Evolutionary conservation across 2,888 invertebrate species (phyloP), one percentile per base, ranked within the genome.

Genomic region (Tenthredo notha): DNA sequence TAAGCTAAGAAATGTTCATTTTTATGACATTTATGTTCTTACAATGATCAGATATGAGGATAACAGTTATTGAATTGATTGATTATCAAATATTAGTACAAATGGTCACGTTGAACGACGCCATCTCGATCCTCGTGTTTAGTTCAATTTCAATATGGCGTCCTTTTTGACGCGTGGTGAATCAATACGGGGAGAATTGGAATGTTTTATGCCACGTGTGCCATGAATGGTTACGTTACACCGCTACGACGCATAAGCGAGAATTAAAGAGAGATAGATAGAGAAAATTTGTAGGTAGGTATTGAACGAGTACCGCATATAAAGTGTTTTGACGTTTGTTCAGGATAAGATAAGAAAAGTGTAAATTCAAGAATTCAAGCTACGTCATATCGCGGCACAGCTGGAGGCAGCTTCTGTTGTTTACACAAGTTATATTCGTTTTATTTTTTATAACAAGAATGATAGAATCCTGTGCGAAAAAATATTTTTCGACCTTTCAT

Each of bases 141-240:
- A 29, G 61, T 80, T 47, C 75, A 83, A 84, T 33, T 80, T 58
- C 75, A 83, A 84, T 43, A 85, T 85, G 74, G 85, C 85, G 84
- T 84, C 77, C 15, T 58, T 85, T 85, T 86, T 86, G 87, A 87
- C 86, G 87, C 87, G 87, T 85, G 85, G 70, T 85, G 84, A 91
- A 91, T 90, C 91, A 89, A 90, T 91, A 90, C 88, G 89, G 85
- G 87, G 85, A 88, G 86, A 88, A 88, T 87, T 87, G 87, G 87
- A 88, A 87, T 85, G 88, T 88, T 85, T 86, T 87, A 83, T 89
- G 90, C 90, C 91, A 91, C 91, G 90, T 91, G 91, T 90, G 83
- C 83, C 37, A 61, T 37, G 25, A 61, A 83, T 67, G 83, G 83
- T 67, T 40, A 80, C 80, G 75, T 77, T 74, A 74, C 72, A 43